Evolutionary conservation across 2,113 vertebrate species (phyloP).

Genomic region (Anarhynchus alexandrinus): DNA sequence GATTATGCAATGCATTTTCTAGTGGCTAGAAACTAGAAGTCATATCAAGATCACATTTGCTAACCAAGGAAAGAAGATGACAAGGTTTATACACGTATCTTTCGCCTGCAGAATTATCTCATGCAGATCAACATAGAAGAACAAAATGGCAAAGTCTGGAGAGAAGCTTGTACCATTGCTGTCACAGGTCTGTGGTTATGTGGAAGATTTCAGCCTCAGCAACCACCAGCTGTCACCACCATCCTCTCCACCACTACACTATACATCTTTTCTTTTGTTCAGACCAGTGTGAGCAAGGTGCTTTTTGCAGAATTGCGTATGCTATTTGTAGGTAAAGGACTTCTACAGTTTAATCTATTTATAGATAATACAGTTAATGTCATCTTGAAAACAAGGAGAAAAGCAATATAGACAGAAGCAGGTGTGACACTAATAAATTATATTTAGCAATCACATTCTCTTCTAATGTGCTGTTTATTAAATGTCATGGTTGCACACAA

Average conservation of each 20-base stretch:
- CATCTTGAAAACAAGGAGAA: neutral
- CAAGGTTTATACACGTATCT: neutral
- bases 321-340: neutral
- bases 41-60: neutral
- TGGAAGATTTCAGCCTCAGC: neutral
- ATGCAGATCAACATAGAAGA: neutral
- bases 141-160: neutral
- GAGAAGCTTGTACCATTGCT: neutral
- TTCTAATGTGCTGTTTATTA: neutral
- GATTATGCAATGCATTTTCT: neutral
- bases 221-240: neutral
- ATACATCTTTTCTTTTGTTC: neutral
- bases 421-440: neutral
- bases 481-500: neutral
- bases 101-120: neutral
- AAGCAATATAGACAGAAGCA: constrained; percentile 6
- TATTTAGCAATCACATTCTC: neutral
- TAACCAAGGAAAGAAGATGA: neutral
- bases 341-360: constrained; percentile 18
- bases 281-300: neutral
- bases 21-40: neutral
- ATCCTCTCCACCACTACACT: neutral
- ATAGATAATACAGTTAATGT: constrained; percentile 3
- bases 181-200: neutral
- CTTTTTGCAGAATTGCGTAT: neutral